These are phyloP conservation scores for Rhabdomys dilectus DNA, from an alignment of 2,113 vertebrate species.

Conservation along the genomic window DNA sequence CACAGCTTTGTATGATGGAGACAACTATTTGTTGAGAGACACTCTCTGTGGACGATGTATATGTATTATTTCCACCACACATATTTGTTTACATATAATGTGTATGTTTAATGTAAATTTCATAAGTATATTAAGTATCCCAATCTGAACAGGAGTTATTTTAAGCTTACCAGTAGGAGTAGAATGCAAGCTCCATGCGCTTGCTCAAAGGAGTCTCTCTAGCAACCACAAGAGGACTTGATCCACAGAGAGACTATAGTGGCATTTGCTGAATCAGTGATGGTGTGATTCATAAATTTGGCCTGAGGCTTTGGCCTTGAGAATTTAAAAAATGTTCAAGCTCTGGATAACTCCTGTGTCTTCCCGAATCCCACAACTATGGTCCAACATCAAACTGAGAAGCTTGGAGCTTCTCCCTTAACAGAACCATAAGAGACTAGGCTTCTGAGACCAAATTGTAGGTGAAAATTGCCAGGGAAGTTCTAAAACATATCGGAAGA, in stretches of 20 bases:
- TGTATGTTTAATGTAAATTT: neutral
- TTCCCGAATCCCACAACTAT: neutral
- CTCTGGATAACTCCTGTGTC: neutral
- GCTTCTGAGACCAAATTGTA: neutral
- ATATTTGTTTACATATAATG: neutral
- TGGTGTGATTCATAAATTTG: neutral
- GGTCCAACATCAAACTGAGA: neutral
- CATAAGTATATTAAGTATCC: neutral
- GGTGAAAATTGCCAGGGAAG: neutral
- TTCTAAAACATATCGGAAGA: neutral
- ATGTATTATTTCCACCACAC: neutral
- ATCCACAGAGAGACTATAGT: neutral
- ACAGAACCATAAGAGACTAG: neutral
- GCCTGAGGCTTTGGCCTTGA: neutral
- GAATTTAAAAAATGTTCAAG: neutral
- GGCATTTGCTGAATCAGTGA: neutral
- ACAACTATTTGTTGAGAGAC: conserved; percentile 5
- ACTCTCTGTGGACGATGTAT: neutral
- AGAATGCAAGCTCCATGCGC: neutral
- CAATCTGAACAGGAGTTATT: neutral
- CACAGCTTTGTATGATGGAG: neutral
- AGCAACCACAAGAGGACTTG: neutral
- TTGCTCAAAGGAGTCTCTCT: neutral
- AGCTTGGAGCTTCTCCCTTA: neutral
- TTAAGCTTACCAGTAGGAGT: neutral